Evolutionary conservation across 2,797 vertebrate genomes (phyloP), one percentile per base, ranked within the genome.

Genomic region (Anguilla pacifica): DNA sequence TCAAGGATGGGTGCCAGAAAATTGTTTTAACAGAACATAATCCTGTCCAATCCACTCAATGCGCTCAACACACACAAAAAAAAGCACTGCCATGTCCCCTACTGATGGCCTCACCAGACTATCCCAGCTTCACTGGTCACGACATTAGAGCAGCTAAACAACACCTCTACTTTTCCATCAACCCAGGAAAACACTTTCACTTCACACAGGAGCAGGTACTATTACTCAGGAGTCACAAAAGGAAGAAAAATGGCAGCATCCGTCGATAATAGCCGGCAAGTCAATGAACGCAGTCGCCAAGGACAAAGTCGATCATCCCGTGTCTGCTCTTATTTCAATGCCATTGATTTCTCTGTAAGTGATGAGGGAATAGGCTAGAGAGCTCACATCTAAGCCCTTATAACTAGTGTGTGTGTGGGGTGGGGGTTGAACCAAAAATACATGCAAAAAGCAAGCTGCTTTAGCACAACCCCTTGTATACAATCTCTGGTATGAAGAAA

Each of bases 1-100:
- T 79, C 39, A 13, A 77, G 31, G 72, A 43, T 3, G 17, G 31
- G 9, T 31, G 28, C 67, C n/a, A 9, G 64, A 67, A 6, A 72
- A 77, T 19, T 6, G 35, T 43, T 46, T 46, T 49, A 49, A 46
- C 22, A 81, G 6, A n/a, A n/a, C 77, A 49, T 57, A 2, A 43
- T 28, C 55, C 6, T 22, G 86, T 28, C 59, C 64, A 82, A 87
- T 82, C 79, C 59, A 35, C 77, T 67, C 59, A 87, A 46, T 31
- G 57, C 28, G n/a, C 9, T 31, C 28, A 7, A 57, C 77, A 81
- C 25, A 25, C 39, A 83, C 70, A 81, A 83, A 87, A 59, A 83
- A 87, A 87, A 25, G 28, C 39, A 46, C 43, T 64, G 22, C 13
- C 22, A 61, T 59, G 55, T 43, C 79, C 6, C 1, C 55, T 28